Conservation (phyloP, 2,797 vertebrate species). For the Sciurus carolinensis region DNA sequence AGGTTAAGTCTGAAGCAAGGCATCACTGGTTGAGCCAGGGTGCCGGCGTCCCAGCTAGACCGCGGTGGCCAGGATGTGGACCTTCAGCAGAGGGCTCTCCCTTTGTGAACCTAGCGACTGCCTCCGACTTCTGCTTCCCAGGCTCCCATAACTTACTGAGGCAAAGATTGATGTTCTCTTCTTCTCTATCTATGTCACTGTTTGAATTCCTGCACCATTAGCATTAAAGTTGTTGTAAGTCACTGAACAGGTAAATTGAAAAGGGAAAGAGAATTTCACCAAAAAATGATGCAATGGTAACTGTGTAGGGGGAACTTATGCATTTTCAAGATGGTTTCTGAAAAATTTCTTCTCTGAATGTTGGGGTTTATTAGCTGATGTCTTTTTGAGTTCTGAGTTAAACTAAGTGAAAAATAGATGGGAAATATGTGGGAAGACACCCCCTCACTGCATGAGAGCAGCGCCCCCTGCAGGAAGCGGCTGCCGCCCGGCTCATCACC, state of each 20-base stretch:
- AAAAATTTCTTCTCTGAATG: background rate
- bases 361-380: background rate
- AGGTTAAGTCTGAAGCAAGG: background rate
- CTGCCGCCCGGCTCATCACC: too few relatives aligned
- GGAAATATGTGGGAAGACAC: background rate
- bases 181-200: background rate
- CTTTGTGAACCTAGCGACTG: background rate
- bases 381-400: background rate
- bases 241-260: conserved; percentile 58
- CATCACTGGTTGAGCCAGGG: too few relatives aligned
- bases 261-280: conserved; percentile 44
- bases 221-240: conserved; percentile 50
- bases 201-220: conserved; percentile 40
- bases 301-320: background rate
- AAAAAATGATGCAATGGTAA: background rate
- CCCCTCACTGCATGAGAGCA: background rate
- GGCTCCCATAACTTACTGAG: background rate
- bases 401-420: background rate
- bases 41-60: background rate
- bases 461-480: rapidly evolving
- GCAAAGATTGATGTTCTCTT: background rate
- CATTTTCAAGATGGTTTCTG: conserved; percentile 53
- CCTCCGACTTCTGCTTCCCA: background rate
- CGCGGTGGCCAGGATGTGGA: background rate
- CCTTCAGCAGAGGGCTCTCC: background rate